Evolutionary conservation across 2,113 vertebrate species (phyloP).

Genomic region (Cynopterus brachyotis): DNA sequence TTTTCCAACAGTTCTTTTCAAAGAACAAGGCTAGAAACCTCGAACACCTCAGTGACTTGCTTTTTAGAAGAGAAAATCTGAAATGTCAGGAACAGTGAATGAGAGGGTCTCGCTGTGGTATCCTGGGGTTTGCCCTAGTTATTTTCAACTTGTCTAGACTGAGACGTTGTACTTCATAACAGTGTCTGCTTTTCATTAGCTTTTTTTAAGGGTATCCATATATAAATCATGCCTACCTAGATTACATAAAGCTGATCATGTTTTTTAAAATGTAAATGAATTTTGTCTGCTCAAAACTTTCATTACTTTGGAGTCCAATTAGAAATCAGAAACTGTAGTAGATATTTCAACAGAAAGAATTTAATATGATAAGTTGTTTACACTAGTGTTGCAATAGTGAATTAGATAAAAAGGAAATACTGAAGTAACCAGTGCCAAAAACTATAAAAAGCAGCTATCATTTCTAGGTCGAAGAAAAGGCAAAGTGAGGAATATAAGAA

Average conservation of each 20-base stretch:
- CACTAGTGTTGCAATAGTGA: neutral
- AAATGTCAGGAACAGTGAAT: slow-evolving; percentile 38
- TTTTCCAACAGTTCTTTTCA: slow-evolving; percentile 73
- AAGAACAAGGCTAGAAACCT: slow-evolving; percentile 68
- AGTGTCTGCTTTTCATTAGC: slow-evolving; percentile 31
- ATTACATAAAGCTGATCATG: neutral
- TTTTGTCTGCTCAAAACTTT: neutral
- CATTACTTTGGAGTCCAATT: neutral
- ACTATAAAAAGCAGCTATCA: neutral
- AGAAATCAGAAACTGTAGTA: neutral
- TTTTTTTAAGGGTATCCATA: neutral
- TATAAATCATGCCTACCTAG: neutral
- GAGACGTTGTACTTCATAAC: neutral
- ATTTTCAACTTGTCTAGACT: slow-evolving; percentile 57
- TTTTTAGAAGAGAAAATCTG: slow-evolving; percentile 61
- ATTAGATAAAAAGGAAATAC: neutral
- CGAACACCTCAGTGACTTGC: slow-evolving; percentile 57
- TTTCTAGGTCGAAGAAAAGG: neutral
- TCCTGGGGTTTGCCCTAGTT: slow-evolving; percentile 62
- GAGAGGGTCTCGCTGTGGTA: neutral
- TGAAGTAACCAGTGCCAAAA: neutral
- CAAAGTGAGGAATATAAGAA: neutral
- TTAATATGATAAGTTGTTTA: neutral
- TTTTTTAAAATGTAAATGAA: neutral
- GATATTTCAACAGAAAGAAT: neutral